Conservation (phyloP, 2,113 vertebrate genomes). For the Neolamprologus sp. region DNA sequence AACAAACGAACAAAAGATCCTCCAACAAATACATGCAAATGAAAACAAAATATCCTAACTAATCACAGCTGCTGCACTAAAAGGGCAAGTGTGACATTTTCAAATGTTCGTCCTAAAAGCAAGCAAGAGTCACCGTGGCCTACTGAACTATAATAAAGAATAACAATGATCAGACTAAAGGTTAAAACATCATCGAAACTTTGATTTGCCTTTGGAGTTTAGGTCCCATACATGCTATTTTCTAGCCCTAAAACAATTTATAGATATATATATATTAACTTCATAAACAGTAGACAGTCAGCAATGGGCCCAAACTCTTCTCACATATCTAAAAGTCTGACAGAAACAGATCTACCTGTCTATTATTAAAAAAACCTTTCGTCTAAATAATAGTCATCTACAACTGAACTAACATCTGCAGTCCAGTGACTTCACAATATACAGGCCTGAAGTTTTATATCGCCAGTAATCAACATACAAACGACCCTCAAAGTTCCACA, state of each 20-base stretch:
- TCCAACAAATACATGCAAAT: constrained; percentile 40
- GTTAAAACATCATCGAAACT: constrained; percentile 24
- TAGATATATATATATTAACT: constrained; percentile 63
- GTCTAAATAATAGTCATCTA: constrained; percentile 24
- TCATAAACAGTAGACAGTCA: constrained; percentile 43
- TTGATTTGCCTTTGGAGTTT: constrained; percentile 16
- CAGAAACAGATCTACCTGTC: constrained; percentile 38
- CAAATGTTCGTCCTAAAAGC: background rate
- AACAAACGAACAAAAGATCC: constrained; percentile 24
- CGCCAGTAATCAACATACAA: background rate
- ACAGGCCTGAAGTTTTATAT: background rate
- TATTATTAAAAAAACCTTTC: constrained; percentile 13
- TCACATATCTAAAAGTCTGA: constrained; percentile 30
- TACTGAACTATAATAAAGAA: background rate
- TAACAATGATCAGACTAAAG: constrained; percentile 24
- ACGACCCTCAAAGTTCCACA: background rate
- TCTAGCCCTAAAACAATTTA: constrained; percentile 48
- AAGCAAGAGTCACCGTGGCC: background rate
- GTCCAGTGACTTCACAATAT: constrained; percentile 32
- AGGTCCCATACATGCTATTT: constrained; percentile 35
- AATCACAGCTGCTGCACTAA: constrained; percentile 31
- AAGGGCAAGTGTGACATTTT: constrained; percentile 4
- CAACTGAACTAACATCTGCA: constrained; percentile 3
- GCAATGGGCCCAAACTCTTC: constrained; percentile 5
- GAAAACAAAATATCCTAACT: background rate